These are phyloP conservation scores for Pristionchus exspectatus DNA, from an alignment of 2,888 invertebrate genomes.

Conservation along the genomic window DNA sequence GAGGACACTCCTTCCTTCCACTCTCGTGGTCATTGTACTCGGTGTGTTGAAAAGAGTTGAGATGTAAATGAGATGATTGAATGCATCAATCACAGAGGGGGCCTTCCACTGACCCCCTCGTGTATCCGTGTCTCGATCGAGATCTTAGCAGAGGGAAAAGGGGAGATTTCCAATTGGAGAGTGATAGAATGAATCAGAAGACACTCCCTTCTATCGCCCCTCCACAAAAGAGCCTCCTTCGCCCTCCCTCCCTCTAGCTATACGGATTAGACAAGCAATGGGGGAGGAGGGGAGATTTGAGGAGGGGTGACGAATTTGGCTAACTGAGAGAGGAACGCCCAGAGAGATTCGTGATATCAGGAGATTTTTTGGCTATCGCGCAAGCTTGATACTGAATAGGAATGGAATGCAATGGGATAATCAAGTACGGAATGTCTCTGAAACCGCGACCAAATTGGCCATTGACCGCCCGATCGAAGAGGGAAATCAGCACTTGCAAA, in stretches of 20 bases:
- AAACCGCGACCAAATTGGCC: not conserved
- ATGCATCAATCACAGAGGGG: conserved; percentile 8
- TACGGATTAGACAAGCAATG: conserved; percentile 51
- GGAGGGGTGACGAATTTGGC: conserved; percentile 10
- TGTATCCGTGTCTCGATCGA: not conserved
- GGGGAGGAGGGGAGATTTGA: conserved; percentile 25
- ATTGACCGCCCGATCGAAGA: not conserved
- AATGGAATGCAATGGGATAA: no score
- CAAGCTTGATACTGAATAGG: no score
- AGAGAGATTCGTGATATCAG: not conserved
- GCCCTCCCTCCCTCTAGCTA: not conserved
- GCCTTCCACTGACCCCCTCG: not conserved
- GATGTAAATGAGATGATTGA: conserved; percentile 48
- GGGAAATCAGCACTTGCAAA: conserved; percentile 3
- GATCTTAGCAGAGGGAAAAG: not conserved
- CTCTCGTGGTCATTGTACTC: not conserved
- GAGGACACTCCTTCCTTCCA: not conserved
- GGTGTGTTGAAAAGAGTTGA: conserved; percentile 34
- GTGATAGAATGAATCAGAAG: conserved; percentile 25
- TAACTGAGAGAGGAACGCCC: not conserved
- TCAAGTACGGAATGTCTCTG: no score
- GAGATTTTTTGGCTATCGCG: not conserved
- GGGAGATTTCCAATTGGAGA: conserved; percentile 14
- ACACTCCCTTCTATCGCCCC: conserved; percentile 23
- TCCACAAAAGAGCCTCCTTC: not conserved